These are phyloP conservation scores for Protonibea diacanthus DNA, from an alignment of 2,797 vertebrate species.

Conservation along the genomic window DNA sequence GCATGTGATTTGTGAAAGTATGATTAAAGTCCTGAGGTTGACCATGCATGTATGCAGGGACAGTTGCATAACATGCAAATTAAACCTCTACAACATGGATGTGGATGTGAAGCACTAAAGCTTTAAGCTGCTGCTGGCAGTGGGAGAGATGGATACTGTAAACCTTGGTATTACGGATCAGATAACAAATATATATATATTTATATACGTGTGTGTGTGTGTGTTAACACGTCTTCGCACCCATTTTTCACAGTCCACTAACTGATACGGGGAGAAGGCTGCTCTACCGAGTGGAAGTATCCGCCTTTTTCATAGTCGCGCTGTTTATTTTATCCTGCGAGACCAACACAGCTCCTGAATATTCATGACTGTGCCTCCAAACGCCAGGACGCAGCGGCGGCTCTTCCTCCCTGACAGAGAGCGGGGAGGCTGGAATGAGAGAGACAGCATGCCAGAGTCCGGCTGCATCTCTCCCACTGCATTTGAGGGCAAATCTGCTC, in stretches of 20 bases:
- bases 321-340: slow-evolving; percentile 60
- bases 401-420: slow-evolving; percentile 66
- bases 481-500: slow-evolving; percentile 69
- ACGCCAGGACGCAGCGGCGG: slow-evolving; percentile 81
- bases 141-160: slow-evolving; percentile 38
- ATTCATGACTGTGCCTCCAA: slow-evolving; percentile 81
- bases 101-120: neutral
- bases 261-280: slow-evolving; percentile 12
- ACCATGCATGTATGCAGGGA: slow-evolving; percentile 27
- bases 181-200: slow-evolving; percentile 2
- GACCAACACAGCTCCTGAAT: slow-evolving; percentile 71
- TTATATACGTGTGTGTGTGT: too few relatives aligned
- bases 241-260: slow-evolving; percentile 40
- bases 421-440: slow-evolving; percentile 53
- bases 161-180: slow-evolving; percentile 45
- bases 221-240: slow-evolving; percentile 26
- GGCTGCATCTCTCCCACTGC: slow-evolving; percentile 64
- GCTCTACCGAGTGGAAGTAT: slow-evolving; percentile 44
- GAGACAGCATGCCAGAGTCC: slow-evolving; percentile 77
- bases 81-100: slow-evolving; percentile 3
- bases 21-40: slow-evolving; percentile 36
- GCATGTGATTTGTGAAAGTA: slow-evolving; percentile 52
- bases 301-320: slow-evolving; percentile 26
- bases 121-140: slow-evolving; percentile 7
- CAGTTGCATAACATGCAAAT: slow-evolving; percentile 54